phyloP scores from a whole-genome alignment of 2,113 vertebrate species.

The Campylomormyrus numenius region DNA sequence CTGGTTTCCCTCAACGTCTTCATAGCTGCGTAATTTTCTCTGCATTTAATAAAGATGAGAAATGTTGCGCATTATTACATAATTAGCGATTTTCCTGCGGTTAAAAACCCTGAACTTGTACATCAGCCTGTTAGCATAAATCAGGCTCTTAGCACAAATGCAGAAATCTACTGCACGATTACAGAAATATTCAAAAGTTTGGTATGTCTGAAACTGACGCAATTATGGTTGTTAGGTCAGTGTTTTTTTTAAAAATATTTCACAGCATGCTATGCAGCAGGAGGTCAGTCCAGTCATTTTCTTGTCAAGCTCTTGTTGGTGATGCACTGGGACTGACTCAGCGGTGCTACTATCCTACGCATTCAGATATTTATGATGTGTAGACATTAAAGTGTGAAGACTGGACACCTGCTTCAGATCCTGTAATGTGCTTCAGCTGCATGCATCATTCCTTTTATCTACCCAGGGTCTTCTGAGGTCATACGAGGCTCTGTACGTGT shows the following conservation, averaged over 20 bases:
- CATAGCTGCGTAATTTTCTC: neutral
- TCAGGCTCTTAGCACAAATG: neutral
- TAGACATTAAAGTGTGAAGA: neutral
- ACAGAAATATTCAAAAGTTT: neutral
- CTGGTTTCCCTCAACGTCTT: slow-evolving; percentile 24
- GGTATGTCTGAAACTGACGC: neutral
- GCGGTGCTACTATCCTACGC: neutral
- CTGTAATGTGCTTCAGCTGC: slow-evolving; percentile 37
- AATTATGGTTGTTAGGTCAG: neutral
- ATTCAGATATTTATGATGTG: neutral
- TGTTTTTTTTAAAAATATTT: neutral
- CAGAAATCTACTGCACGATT: neutral
- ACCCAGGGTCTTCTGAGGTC: slow-evolving; percentile 18
- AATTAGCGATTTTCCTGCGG: neutral
- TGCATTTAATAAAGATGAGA: neutral
- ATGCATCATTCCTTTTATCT: slow-evolving; percentile 34
- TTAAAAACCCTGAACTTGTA: neutral
- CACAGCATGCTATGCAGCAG: neutral
- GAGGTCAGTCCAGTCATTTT: neutral
- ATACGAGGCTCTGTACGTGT: slow-evolving; percentile 34
- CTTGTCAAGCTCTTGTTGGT: neutral
- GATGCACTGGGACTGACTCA: neutral
- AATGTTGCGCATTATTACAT: neutral
- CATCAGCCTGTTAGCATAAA: neutral
- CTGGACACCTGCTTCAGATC: slow-evolving; percentile 39